Evolutionary conservation across 2,797 vertebrate species (phyloP).

Genomic region (Scleropages formosus): DNA sequence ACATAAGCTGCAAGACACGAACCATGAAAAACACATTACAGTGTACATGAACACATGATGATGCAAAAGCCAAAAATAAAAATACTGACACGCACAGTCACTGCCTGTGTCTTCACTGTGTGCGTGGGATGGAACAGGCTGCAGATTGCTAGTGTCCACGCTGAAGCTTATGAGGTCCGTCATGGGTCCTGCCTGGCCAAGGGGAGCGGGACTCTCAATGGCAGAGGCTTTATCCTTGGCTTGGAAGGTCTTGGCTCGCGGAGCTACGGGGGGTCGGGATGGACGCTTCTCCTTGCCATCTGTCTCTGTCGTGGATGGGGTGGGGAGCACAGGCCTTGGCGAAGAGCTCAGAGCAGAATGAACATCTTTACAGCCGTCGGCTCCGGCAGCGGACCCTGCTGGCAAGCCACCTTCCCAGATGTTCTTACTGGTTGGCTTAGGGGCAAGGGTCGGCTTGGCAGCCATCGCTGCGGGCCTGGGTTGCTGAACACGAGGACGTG

Average conservation of each 20-base stretch:
- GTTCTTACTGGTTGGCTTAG: slow-evolving; percentile 68
- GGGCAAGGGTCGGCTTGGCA: slow-evolving; percentile 65
- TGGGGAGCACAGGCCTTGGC: slow-evolving; percentile 68
- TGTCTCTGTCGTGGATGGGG: slow-evolving; percentile 49
- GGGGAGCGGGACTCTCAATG: slow-evolving; percentile 37
- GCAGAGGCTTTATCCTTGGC: slow-evolving; percentile 52
- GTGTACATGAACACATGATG: not conserved
- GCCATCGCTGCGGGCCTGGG: slow-evolving; percentile 59
- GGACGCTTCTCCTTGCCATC: slow-evolving; percentile 55
- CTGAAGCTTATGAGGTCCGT: slow-evolving; percentile 68
- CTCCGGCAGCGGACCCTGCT: slow-evolving; percentile 39
- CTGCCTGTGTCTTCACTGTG: slow-evolving; percentile 38
- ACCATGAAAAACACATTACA: not conserved
- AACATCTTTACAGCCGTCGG: slow-evolving; percentile 27
- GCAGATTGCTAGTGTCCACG: slow-evolving; percentile 49
- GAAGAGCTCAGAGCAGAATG: slow-evolving; percentile 55
- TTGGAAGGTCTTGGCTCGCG: slow-evolving; percentile 61
- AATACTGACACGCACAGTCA: not conserved
- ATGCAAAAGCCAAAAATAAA: not conserved
- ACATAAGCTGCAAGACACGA: slow-evolving; percentile 39
- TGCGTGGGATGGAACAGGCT: slow-evolving; percentile 42
- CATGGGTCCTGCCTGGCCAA: slow-evolving; percentile 51
- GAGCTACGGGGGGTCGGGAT: slow-evolving; percentile 61
- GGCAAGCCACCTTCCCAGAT: slow-evolving; percentile 68
- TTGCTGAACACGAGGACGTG: slow-evolving; percentile 73